Evolutionary conservation across 2,888 invertebrate genomes (phyloP), one percentile per base, ranked within the genome.

Genomic region (Marronus borbonicus): DNA sequence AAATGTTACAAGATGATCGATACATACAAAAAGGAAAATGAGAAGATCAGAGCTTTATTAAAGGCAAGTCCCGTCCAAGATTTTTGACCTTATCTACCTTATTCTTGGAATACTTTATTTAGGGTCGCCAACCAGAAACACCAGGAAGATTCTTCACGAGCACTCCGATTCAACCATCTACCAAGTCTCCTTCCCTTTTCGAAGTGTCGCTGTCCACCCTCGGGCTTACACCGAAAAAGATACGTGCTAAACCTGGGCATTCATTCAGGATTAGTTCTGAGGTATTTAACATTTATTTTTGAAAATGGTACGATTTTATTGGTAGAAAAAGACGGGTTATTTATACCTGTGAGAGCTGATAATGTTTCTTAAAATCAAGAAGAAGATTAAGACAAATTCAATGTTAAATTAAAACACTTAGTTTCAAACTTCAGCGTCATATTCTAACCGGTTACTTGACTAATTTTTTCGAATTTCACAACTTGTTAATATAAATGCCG

Each of bases 11-110:
- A 84, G 66, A 80, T 81, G 4, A 83, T 83, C 60, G 84, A 85
- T 55, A 82, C 81, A 28, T 68, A 86, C 14, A 80, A 83, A 49
- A 85, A 83, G 60, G 87, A 88, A 78, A 85, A 84, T 76, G 17
- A 24, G 44, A 70, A 75, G 39, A 68, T 81, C 49, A 78, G 84
- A 83, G 66, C 81, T 0, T 78, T 83, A 80, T 75, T 85, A 66
- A 82, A 81, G 79, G 86, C 84, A 17, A 55, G 20, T 55, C 0
- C 2, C 12, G 44, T 44, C 44, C 8, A 12, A 44, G 44, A 69
- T 28, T 52, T 4, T 36, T 24, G 24, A 5, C 31, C 31, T 0
- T 36, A 36, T 5, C 4, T 36, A 1, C 31, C 4, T 36, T 36
- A 36, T 36, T 36, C 31, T 36, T 36, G 31, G 0, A 5, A 36